phyloP scores from a whole-genome alignment of 1,140 invertebrate genomes.

The Lepidotrigona ventralis region DNA sequence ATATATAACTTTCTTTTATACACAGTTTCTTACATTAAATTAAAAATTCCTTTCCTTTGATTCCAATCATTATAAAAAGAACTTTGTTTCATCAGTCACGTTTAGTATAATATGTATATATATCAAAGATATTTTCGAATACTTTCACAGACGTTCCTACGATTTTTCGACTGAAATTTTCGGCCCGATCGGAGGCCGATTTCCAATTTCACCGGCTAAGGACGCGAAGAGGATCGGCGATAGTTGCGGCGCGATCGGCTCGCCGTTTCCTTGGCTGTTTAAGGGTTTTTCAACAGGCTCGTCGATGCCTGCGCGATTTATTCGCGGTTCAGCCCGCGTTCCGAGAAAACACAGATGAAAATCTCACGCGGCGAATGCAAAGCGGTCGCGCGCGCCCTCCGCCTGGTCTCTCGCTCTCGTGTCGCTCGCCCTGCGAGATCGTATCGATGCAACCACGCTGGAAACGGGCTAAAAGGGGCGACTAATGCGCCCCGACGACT shows the following conservation, averaged over 20 bases:
- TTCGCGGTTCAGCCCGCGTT: conserved; percentile 51
- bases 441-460: conserved; percentile 59
- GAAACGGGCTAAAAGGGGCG: conserved; percentile 61
- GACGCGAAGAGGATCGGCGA: not conserved
- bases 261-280: conserved; percentile 4
- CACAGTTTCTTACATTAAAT: no score
- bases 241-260: not conserved
- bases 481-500: conserved; percentile 64
- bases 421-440: conserved; percentile 57
- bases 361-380: conserved; percentile 69
- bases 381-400: conserved; percentile 64
- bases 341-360: conserved; percentile 75
- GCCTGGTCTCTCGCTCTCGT: conserved; percentile 15
- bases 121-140: no score
- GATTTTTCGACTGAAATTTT: not conserved
- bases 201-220: conserved; percentile 6
- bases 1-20: no score
- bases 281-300: conserved; percentile 5
- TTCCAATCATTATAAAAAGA: no score
- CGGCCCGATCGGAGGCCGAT: not conserved
- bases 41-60: no score
- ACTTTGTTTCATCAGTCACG: no score
- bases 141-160: no score
- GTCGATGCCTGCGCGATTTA: conserved; percentile 8
- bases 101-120: no score